Base-by-base conservation (phyloP, 2,888 invertebrate genomes). In the Oeneis ivallda region DNA sequence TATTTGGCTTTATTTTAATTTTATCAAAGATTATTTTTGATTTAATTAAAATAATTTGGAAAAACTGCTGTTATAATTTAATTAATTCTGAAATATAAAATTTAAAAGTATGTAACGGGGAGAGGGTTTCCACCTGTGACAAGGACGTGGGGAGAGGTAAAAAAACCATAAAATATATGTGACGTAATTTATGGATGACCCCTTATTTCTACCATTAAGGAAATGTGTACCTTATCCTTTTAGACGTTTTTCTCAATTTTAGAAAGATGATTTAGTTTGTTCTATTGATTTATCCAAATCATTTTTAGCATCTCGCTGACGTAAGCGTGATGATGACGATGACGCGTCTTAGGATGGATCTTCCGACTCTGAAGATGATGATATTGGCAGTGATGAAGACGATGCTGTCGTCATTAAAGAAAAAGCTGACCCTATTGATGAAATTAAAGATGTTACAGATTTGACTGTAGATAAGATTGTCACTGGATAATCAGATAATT, bases 401-500 rank as follows among this genome's bases (percentile, higher is more conserved):
- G 75, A 80, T 61, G 85, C 85, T 63, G 79, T 93, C 67, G 86
- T 93, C 15, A 92, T 93, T 58, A 93, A 93, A 75, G 93, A 93
- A 68, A 92, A 91, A 74, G 84, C 88, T 64, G 93, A 94, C 66
- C 78, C 80, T 64, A 84, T 93, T 53, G 92, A 93, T 41, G 86
- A 92, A 54, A 84, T 93, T 11, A 93, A 93, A 75, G 88, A 87
- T 64, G 86, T 91, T 2, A 83, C 92, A 37, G 85, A 86, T 37
- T 77, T 88, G 57, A 78, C 77, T 53, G 74, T 77, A 45, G 83
- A 81, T 39, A 82, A 84, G 70, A 79, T 82, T 37, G 76, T 78
- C 50, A 74, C 83, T 17, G 87, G 89, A 66, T 94, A 93, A 76
- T 85, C 93, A 58, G 92, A 94, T 68, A 95, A 95, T 70, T 98